These are phyloP conservation scores for Lacerta agilis DNA, from an alignment of 2,797 vertebrate species.

Conservation along the genomic window DNA sequence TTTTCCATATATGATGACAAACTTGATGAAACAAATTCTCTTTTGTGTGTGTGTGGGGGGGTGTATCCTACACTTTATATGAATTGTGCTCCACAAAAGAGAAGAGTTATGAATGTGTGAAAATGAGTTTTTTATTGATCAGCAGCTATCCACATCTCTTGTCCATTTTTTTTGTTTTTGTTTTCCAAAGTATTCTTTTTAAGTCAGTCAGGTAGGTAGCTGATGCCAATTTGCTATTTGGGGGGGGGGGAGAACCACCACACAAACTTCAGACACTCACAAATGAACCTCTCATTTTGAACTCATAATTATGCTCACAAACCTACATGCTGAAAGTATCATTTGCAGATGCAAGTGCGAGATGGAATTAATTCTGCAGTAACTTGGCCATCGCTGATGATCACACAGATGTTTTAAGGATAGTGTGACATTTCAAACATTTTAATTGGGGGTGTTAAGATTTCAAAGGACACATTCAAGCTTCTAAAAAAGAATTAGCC, in stretches of 20 bases:
- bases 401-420: conserved; percentile 2
- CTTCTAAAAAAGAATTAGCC: background rate
- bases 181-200: background rate
- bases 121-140: background rate
- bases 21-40: background rate
- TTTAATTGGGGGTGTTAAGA: background rate
- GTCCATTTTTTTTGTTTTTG: background rate
- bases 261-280: background rate
- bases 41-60: background rate
- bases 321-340: conserved; percentile 3
- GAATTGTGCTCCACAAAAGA: background rate
- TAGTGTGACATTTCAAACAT: background rate
- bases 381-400: background rate
- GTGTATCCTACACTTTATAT: background rate
- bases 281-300: conserved; percentile 19
- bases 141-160: background rate
- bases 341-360: conserved; percentile 14
- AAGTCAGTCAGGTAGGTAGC: background rate
- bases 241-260: no score
- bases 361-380: background rate
- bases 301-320: background rate
- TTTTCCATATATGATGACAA: background rate
- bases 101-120: background rate
- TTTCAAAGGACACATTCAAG: background rate
- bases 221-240: background rate